Conservation (phyloP, 2,888 invertebrate genomes). For the Ceramica pisi region DNA sequence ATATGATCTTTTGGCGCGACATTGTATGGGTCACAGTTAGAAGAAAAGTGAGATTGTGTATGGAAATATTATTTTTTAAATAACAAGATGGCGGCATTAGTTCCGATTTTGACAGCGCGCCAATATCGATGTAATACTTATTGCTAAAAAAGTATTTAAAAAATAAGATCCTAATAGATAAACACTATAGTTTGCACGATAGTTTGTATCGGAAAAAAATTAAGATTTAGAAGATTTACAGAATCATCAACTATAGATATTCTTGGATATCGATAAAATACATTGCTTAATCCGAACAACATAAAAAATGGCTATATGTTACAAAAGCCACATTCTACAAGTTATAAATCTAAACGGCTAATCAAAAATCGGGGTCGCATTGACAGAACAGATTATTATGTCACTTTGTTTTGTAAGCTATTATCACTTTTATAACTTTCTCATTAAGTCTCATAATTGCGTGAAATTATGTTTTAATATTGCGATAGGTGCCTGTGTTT, state of each 20-base stretch:
- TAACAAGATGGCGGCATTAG: neutral
- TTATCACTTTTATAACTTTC: conserved; percentile 32
- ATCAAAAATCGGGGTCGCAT: conserved; percentile 49
- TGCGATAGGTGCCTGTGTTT: neutral
- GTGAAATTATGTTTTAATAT: conserved; percentile 27
- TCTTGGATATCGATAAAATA: neutral
- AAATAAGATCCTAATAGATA: no score
- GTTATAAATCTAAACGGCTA: conserved; percentile 24
- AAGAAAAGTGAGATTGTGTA: neutral
- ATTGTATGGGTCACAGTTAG: no score
- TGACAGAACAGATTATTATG: conserved; percentile 53
- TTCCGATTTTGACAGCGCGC: neutral
- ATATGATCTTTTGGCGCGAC: neutral
- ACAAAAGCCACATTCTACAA: conserved; percentile 29
- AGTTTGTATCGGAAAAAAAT: no score
- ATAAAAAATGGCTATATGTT: neutral
- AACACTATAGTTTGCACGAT: no score
- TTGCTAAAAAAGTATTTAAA: no score
- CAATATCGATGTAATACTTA: neutral
- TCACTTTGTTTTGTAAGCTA: conserved; percentile 43
- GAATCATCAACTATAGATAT: neutral
- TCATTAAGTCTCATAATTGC: conserved; percentile 44
- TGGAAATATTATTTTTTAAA: neutral
- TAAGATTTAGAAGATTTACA: neutral
- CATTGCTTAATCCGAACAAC: conserved; percentile 14